A percentile compares a stretch with the other conserved stretches of the same genome.
Conservation (phyloP, 37 sponge, comb jelly and placozoan species). For the Cladorhizidae sp. region DNA sequence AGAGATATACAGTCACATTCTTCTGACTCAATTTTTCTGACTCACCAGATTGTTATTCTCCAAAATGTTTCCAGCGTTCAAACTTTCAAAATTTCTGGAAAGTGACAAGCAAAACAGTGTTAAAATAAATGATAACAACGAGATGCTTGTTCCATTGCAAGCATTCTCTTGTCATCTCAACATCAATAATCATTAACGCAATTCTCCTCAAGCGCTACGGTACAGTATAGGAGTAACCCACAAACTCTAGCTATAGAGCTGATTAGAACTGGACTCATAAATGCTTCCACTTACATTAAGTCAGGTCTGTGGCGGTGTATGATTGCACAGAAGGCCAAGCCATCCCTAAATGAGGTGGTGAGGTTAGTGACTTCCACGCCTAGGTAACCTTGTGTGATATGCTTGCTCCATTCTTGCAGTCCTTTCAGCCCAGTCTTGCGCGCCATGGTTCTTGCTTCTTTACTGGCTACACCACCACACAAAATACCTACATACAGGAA, state of each 20-base stretch:
- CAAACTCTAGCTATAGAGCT: too few species aligned
- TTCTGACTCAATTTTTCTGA: not conserved
- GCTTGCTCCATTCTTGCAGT: slow-evolving; percentile 86
- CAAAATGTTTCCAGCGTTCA: slow-evolving; percentile 71
- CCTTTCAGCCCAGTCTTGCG: slow-evolving; percentile 77
- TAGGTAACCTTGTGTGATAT: slow-evolving; percentile 73
- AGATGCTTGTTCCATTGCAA: too few species aligned
- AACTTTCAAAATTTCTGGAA: slow-evolving; percentile 71
- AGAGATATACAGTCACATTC: too few species aligned
- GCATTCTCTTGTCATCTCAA: too few species aligned
- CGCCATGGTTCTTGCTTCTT: slow-evolving; percentile 69
- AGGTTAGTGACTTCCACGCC: slow-evolving; percentile 88
- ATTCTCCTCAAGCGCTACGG: too few species aligned
- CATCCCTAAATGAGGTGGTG: slow-evolving; percentile 86
- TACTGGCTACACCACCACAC: too few species aligned
- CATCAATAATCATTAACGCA: too few species aligned
- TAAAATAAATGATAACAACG: too few species aligned
- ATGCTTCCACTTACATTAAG: slow-evolving; percentile 81
- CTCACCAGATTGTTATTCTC: slow-evolving; percentile 88
- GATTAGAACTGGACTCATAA: too few species aligned
- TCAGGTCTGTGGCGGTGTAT: slow-evolving; percentile 92
- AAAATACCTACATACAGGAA: too few species aligned
- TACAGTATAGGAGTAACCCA: too few species aligned
- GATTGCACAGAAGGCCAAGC: slow-evolving; percentile 95
- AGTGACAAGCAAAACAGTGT: not conserved